These are phyloP conservation scores for Microcaecilia unicolor DNA, from an alignment of 2,797 vertebrate species.

Conservation along the genomic window DNA sequence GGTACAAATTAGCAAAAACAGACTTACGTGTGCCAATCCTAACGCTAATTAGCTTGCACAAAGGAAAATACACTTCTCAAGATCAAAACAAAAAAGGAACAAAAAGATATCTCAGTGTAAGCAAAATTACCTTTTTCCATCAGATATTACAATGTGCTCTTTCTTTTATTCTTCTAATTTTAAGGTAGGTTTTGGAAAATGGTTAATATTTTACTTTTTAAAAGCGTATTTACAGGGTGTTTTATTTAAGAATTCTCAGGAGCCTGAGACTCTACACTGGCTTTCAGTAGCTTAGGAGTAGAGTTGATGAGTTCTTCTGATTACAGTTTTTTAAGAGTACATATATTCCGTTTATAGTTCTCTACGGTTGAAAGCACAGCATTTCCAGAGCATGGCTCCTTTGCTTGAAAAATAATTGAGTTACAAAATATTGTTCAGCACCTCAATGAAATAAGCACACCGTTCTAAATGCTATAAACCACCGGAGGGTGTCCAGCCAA, in stretches of 20 bases:
- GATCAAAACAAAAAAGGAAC: fast-evolving
- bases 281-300: conserved; percentile 11
- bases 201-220: conserved; percentile 11
- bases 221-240: conserved; percentile 16
- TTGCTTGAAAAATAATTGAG: too few relatives aligned
- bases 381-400: neutral
- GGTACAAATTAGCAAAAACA: neutral
- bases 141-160: neutral
- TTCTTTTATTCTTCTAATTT: conserved; percentile 4
- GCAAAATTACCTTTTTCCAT: neutral
- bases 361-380: neutral
- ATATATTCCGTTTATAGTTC: neutral
- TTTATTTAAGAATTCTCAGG: conserved; percentile 16
- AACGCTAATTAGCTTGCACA: neutral
- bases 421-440: too few relatives aligned
- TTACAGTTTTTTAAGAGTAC: conserved; percentile 7
- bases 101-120: neutral
- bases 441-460: too few relatives aligned
- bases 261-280: conserved; percentile 28
- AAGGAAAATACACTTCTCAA: neutral
- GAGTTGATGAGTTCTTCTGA: conserved; percentile 11
- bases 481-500: too few relatives aligned
- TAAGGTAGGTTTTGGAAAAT: conserved; percentile 17
- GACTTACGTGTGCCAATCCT: neutral
- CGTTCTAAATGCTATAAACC: too few relatives aligned